Conservation (phyloP, 1,140 invertebrate genomes). For the Cecropterus lyciades region DNA sequence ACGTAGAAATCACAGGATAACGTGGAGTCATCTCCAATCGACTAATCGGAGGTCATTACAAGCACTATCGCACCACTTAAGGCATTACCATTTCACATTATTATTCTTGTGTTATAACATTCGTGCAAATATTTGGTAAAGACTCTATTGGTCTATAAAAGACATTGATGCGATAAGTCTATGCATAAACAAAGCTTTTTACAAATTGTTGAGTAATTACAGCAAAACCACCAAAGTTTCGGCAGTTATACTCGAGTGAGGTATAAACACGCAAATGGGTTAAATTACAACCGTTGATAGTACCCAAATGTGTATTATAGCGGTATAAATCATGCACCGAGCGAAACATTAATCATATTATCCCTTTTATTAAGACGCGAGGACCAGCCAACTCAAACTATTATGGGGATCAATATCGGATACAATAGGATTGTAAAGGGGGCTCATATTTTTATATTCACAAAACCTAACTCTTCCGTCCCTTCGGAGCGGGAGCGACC, state of each 20-base stretch:
- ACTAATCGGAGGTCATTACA: no score
- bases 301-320: slow-evolving; percentile 30
- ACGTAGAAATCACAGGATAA: no score
- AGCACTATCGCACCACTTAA: no score
- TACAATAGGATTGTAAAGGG: slow-evolving; percentile 81
- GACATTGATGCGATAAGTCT: background rate
- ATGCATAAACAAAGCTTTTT: slow-evolving; percentile 7
- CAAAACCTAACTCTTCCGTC: slow-evolving; percentile 77
- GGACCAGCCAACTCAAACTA: slow-evolving; percentile 74
- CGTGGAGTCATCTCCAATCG: no score
- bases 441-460: slow-evolving; percentile 83
- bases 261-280: slow-evolving; percentile 29
- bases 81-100: no score
- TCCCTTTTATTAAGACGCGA: slow-evolving; percentile 74
- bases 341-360: slow-evolving; percentile 61
- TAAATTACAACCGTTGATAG: slow-evolving; percentile 32
- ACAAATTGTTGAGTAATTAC: slow-evolving; percentile 19
- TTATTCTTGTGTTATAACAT: no score
- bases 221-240: slow-evolving; percentile 26
- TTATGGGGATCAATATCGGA: slow-evolving; percentile 80
- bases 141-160: background rate
- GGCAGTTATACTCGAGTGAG: slow-evolving; percentile 25
- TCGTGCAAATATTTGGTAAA: no score
- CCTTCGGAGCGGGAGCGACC: slow-evolving; percentile 43
- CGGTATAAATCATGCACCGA: slow-evolving; percentile 34